Evolutionary conservation across 2,888 invertebrate species (phyloP), one percentile per base, ranked within the genome.

Genomic region (Drosophila merina): DNA sequence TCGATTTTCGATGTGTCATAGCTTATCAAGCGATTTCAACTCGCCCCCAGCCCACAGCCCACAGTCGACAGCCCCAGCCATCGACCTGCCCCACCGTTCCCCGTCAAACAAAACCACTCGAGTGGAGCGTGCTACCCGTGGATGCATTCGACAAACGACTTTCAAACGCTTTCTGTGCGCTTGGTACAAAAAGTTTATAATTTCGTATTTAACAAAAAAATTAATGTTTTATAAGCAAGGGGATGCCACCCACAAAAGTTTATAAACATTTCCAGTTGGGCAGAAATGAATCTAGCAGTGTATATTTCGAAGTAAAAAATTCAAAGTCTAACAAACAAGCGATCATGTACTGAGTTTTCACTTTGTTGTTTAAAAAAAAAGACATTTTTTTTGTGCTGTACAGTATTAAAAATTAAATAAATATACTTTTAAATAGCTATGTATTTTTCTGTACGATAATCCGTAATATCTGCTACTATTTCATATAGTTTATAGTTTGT

Each of bases 121-220:
- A 59, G 71, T 62, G 76, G 63, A 58, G 82, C 72, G 78, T 50
- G 75, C 68, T 52, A 71, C 9, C 9, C 33, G 33, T 33, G 3
- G 80, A 60, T 86, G 85, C 87, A 86, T 69, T 66, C 28, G 60
- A 56, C 76, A 82, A 82, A 82, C 67, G 72, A 56, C 82, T 77
- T 76, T 85, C 88, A 75, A 77, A 76, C 72, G 76, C 44, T 84
- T 86, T 69, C 86, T 86, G 86, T 20, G 74, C 77, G 77, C 76
- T 89, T 89, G 88, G 58, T 86, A 88, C 74, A 69, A 86, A 86
- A 86, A 86, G 86, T 86, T 86, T 84, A 88, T 86, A 75, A 88
- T 88, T 85, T 85, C 60, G 79, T 69, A 72, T 81, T 84, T 81
- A 84, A 88, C 88, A 84, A 88, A 84, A 86, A 88, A 83, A 80